Conservation (phyloP, 2,888 invertebrate species). For the Drosophila monieri region DNA sequence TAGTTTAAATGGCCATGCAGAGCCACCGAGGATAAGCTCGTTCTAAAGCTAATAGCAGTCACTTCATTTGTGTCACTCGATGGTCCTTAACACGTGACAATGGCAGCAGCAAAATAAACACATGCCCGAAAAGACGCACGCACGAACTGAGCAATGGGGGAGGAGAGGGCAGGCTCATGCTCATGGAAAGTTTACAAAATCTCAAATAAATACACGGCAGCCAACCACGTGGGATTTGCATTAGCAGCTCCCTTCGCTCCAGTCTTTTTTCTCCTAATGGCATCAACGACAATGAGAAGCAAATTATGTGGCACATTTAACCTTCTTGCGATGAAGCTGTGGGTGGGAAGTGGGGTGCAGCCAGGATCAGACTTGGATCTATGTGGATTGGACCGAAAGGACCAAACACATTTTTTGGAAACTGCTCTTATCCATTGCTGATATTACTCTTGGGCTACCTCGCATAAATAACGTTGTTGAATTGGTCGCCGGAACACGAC, state of each 20-base stretch:
- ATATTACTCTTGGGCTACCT: too few species aligned
- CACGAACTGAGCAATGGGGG: constrained; percentile 10
- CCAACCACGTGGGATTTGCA: constrained; percentile 66
- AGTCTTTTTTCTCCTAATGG: constrained; percentile 39
- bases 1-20: not conserved
- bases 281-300: constrained; percentile 48
- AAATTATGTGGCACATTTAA: constrained; percentile 36
- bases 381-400: too few species aligned
- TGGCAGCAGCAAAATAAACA: constrained; percentile 54
- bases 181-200: constrained; percentile 63
- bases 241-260: constrained; percentile 45
- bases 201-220: constrained; percentile 65
- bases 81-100: constrained; percentile 79
- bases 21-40: constrained; percentile 41
- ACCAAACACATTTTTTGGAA: too few species aligned
- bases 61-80: constrained; percentile 76
- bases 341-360: constrained; percentile 9
- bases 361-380: too few species aligned
- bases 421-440: too few species aligned
- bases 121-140: constrained; percentile 46
- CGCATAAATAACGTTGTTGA: not conserved
- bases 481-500: constrained; percentile 17
- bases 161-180: constrained; percentile 22
- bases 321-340: constrained; percentile 28
- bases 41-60: constrained; percentile 78